Evolutionary conservation across 1,140 invertebrate genomes (phyloP).

Genomic region (Monomorium pharaonis): DNA sequence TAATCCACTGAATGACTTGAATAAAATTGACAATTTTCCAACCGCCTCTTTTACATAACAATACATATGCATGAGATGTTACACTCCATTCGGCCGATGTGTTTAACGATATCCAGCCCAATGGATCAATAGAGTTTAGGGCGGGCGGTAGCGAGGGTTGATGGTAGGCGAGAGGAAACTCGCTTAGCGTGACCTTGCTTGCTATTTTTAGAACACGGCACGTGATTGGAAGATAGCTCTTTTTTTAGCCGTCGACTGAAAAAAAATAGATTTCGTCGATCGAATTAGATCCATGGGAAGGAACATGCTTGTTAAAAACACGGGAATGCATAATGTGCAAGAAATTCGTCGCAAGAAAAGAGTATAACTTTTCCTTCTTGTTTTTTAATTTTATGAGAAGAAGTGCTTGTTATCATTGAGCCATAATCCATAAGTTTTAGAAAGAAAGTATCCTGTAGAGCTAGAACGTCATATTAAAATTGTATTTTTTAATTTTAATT

Average conservation of each 20-base stretch:
- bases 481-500: neutral
- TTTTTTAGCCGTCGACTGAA: conserved; percentile 33
- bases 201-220: conserved; percentile 68
- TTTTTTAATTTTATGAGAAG: neutral
- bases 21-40: neutral
- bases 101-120: conserved; percentile 28
- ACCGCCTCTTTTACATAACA: neutral
- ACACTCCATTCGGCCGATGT: neutral
- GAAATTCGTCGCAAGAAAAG: neutral
- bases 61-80: conserved; percentile 19
- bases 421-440: neutral
- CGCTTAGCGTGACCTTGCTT: conserved; percentile 64
- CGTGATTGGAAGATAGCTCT: conserved; percentile 51
- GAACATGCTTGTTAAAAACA: neutral
- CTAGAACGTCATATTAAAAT: too few relatives aligned
- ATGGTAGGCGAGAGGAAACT: conserved; percentile 15
- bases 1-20: neutral
- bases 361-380: neutral
- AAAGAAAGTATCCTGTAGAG: neutral
- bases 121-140: conserved; percentile 69
- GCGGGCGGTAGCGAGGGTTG: conserved; percentile 20
- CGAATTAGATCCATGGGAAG: conserved; percentile 46
- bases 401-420: neutral
- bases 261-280: conserved; percentile 49
- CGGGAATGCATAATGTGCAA: neutral